Conservation (phyloP, 2,797 vertebrate genomes). For the Sparus aurata region DNA sequence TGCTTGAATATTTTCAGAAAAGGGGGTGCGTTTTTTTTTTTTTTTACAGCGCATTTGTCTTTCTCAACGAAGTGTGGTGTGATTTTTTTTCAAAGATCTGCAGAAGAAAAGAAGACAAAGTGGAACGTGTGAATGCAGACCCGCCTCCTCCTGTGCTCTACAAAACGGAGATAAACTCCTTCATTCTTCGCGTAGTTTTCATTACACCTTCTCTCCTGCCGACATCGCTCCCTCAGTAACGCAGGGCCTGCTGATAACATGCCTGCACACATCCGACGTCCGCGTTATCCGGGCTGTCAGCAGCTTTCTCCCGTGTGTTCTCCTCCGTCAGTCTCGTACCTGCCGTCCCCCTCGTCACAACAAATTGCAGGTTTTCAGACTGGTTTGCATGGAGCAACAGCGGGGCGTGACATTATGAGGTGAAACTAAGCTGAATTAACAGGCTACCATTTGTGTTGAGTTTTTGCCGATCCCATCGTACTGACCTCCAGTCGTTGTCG, state of each 20-base stretch:
- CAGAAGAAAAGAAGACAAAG: conserved; percentile 5
- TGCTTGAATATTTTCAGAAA: background rate
- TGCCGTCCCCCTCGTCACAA: background rate
- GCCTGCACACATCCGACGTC: background rate
- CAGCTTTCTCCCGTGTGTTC: conserved; percentile 2
- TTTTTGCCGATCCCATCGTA: no score
- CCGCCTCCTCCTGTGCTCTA: background rate
- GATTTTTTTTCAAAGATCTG: background rate
- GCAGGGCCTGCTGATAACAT: background rate
- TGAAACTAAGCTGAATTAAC: no score
- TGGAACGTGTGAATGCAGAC: background rate
- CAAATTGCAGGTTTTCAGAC: background rate
- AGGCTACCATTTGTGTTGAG: no score
- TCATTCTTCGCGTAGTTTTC: background rate
- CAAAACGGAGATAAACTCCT: background rate
- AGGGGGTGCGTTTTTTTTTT: no score
- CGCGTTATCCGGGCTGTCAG: background rate
- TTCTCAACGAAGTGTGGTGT: background rate
- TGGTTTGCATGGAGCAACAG: no score
- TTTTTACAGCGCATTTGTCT: background rate
- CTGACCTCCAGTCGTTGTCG: no score
- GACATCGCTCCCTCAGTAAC: background rate
- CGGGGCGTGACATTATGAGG: no score
- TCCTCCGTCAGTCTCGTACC: background rate
- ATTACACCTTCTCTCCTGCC: background rate